A percentile compares a stretch with the other conserved stretches of the same genome.
These are phyloP conservation scores for human (Homo sapiens) DNA, from an alignment of 2,113 vertebrate genomes.

Conservation along the genomic window GRCh38 chr1:225917501-225918000, in stretches of 20 bases:
- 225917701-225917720: fast-evolving
- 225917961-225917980: background rate
- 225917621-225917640: background rate
- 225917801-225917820: background rate
- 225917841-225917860: background rate
- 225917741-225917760: background rate
- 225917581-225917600: no score
- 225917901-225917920: background rate
- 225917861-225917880: background rate
- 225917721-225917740: background rate
- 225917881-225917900: background rate
- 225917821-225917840: background rate
- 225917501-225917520: background rate
- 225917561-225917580: background rate
- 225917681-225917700: background rate
- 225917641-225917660: background rate
- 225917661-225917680: background rate
- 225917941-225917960: background rate
- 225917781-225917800: background rate
- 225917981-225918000: background rate
- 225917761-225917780: background rate
- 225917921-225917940: background rate
- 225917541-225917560: background rate
- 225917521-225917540: background rate
- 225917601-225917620: background rate